A percentile compares a stretch with the other conserved stretches of the same genome.
Conservation (phyloP, 2,797 vertebrate species). For the Parotocinclus haroldoi region DNA sequence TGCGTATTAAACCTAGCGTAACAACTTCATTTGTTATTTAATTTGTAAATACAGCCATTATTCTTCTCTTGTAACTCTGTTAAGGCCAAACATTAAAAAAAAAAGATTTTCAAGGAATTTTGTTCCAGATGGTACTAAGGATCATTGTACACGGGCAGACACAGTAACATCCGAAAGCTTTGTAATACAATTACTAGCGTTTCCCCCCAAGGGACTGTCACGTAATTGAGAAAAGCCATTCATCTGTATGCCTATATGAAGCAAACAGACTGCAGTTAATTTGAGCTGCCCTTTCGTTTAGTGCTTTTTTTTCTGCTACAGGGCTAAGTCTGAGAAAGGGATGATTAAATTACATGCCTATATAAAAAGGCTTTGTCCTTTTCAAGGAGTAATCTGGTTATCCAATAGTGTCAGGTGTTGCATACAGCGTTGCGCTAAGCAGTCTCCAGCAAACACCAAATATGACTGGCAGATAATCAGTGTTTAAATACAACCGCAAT, state of each 20-base stretch:
- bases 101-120: too few relatives aligned
- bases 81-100: too few relatives aligned
- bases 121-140: too few relatives aligned
- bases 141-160: too few relatives aligned
- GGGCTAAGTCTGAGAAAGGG: slow-evolving; percentile 66
- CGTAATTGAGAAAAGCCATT: slow-evolving; percentile 51
- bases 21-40: too few relatives aligned
- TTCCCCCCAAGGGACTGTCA: slow-evolving; percentile 19
- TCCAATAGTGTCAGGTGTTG: slow-evolving; percentile 48
- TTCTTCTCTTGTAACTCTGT: too few relatives aligned
- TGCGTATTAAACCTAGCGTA: too few relatives aligned
- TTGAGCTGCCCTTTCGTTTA: slow-evolving; percentile 60
- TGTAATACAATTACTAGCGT: slow-evolving; percentile 34
- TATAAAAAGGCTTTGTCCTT: slow-evolving; percentile 61
- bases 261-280: slow-evolving; percentile 50
- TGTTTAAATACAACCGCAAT: too few relatives aligned
- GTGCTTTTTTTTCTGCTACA: slow-evolving; percentile 60
- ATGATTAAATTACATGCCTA: slow-evolving; percentile 69
- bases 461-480: too few relatives aligned
- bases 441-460: too few relatives aligned
- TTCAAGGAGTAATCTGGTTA: slow-evolving; percentile 57
- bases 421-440: too few relatives aligned
- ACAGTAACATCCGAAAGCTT: slow-evolving; percentile 10
- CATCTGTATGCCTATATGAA: slow-evolving; percentile 39
- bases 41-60: too few relatives aligned